These are phyloP conservation scores for Cettia cetti DNA, from an alignment of 2,113 vertebrate genomes.

Conservation along the genomic window DNA sequence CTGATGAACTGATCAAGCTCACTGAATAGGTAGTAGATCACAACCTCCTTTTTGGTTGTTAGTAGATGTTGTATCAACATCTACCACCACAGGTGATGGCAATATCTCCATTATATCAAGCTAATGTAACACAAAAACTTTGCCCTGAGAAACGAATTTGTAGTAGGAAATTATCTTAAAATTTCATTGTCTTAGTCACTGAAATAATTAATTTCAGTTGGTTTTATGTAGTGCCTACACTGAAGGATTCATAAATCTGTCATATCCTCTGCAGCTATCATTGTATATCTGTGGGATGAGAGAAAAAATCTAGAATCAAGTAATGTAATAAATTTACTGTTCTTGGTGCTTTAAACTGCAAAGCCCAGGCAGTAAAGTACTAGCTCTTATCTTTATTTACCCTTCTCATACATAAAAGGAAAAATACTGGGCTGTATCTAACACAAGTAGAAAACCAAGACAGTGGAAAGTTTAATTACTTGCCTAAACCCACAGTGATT, in stretches of 20 bases:
- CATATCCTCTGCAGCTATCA: not conserved
- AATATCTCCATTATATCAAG: not conserved
- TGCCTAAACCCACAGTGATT: conserved; percentile 32
- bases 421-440: not conserved
- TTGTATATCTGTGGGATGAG: not conserved
- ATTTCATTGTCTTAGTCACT: not conserved
- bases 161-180: not conserved
- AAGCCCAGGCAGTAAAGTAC: not conserved
- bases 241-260: not conserved
- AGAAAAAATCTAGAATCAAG: not conserved
- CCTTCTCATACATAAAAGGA: not conserved
- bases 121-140: not conserved
- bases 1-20: not conserved
- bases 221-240: not conserved
- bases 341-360: not conserved
- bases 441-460: conserved; percentile 27
- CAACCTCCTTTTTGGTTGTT: not conserved
- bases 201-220: not conserved
- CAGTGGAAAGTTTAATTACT: conserved; percentile 54
- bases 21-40: not conserved
- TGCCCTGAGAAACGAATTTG: not conserved
- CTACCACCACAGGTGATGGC: not conserved
- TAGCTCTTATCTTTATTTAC: not conserved
- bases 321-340: not conserved
- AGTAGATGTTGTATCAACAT: not conserved